Percentiles rank a stretch among this genome's conserved stretches.
These are phyloP conservation scores for Perizoma flavofasciatum DNA, from an alignment of 2,888 invertebrate species.

Conservation along the genomic window DNA sequence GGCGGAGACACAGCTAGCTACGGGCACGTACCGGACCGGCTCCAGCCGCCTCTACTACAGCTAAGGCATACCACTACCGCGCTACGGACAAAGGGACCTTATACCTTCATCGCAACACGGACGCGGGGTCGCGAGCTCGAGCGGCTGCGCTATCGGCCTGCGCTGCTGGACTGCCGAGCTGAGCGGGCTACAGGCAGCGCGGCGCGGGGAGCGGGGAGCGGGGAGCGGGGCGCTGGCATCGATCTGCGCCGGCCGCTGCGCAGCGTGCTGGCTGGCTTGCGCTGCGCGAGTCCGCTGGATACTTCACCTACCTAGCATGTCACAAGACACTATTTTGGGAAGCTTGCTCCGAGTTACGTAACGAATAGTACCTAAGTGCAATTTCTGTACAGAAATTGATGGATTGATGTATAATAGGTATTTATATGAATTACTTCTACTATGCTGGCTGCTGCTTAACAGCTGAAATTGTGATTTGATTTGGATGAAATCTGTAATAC, in stretches of 20 bases:
- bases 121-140: conserved; percentile 47
- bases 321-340: conserved; percentile 31
- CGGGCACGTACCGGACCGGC: conserved; percentile 64
- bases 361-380: conserved; percentile 14
- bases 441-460: too few species aligned
- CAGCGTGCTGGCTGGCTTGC: neutral
- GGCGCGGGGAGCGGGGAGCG: conserved; percentile 18
- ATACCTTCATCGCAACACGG: conserved; percentile 81
- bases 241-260: conserved; percentile 29
- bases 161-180: conserved; percentile 54
- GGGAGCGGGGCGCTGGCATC: conserved; percentile 29
- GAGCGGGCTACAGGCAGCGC: conserved; percentile 16
- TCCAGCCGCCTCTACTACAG: conserved; percentile 67
- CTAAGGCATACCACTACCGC: conserved; percentile 73
- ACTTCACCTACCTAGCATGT: conserved; percentile 38
- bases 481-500: too few species aligned
- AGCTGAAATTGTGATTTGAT: too few species aligned
- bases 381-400: conserved; percentile 24
- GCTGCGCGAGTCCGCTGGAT: conserved; percentile 26
- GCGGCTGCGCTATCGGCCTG: conserved; percentile 47
- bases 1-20: conserved; percentile 51
- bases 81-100: conserved; percentile 67
- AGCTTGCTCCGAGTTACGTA: conserved; percentile 46
- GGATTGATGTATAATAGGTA: conserved; percentile 3
- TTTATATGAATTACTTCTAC: too few species aligned